phyloP scores from a whole-genome alignment of 2,113 vertebrate genomes.

The Hyperopisus bebe region DNA sequence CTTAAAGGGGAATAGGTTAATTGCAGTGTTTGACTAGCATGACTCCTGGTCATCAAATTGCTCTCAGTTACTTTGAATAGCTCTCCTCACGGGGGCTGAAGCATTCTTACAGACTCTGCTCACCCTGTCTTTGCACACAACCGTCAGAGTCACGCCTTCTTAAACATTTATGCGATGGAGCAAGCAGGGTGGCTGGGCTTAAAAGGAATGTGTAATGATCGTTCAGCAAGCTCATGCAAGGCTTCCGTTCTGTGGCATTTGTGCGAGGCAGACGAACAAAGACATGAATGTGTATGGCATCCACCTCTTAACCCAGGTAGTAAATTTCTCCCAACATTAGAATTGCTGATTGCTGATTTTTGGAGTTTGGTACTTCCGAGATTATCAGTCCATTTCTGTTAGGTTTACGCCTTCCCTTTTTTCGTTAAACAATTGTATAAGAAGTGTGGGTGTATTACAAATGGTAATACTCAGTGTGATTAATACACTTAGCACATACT shows the following conservation, averaged over 20 bases:
- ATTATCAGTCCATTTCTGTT: neutral
- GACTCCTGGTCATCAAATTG: neutral
- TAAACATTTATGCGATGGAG: neutral
- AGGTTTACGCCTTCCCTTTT: neutral
- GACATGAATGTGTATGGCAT: neutral
- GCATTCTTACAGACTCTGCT: neutral
- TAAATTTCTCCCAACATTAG: neutral
- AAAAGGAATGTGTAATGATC: neutral
- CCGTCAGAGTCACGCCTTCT: neutral
- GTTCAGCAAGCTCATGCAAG: neutral
- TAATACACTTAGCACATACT: neutral
- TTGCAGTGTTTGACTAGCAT: neutral
- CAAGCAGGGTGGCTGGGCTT: neutral
- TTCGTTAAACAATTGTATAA: neutral
- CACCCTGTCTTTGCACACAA: neutral
- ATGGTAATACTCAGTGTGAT: neutral
- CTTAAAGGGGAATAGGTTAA: neutral
- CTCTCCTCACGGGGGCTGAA: neutral
- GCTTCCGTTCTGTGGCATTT: neutral
- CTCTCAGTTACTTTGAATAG: neutral
- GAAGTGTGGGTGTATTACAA: neutral
- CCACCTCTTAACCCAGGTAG: neutral
- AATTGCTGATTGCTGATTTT: neutral
- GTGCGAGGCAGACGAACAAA: neutral
- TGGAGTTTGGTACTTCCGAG: neutral